These are phyloP conservation scores for Euschistus heros DNA, from an alignment of 1,140 invertebrate genomes.

Conservation along the genomic window DNA sequence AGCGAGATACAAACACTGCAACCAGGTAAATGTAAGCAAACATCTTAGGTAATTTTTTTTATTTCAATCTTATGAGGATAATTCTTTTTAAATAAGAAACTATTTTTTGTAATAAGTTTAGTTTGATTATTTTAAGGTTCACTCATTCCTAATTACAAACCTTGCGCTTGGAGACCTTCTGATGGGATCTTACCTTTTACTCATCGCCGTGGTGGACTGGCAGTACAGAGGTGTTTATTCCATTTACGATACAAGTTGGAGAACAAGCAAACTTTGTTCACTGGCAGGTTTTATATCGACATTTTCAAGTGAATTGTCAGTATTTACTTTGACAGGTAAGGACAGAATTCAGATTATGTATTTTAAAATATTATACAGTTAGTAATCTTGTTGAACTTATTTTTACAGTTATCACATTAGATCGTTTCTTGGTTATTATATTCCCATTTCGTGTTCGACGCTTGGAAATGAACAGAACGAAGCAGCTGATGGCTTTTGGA, in stretches of 20 bases:
- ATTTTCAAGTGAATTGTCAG: constrained; percentile 44
- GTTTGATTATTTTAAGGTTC: constrained; percentile 36
- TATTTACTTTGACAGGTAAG: constrained; percentile 41
- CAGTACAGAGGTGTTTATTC: constrained; percentile 44
- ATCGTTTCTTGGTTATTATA: constrained; percentile 45
- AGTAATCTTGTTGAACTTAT: not conserved
- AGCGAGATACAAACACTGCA: constrained; percentile 32
- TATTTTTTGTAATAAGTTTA: not conserved
- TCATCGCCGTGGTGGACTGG: constrained; percentile 43
- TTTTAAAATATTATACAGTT: too few species aligned
- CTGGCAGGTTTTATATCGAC: constrained; percentile 47
- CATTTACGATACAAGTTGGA: constrained; percentile 41
- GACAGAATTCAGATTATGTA: not conserved
- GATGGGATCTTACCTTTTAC: constrained; percentile 45
- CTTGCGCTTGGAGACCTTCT: constrained; percentile 43
- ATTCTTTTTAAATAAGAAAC: not conserved
- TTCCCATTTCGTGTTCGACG: constrained; percentile 41
- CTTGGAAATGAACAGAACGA: constrained; percentile 38
- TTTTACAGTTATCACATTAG: constrained; percentile 41
- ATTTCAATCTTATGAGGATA: not conserved
- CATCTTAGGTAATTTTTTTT: not conserved
- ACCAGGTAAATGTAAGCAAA: constrained; percentile 31
- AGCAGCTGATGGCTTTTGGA: constrained; percentile 38
- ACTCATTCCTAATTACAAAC: constrained; percentile 47
- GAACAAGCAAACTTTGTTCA: constrained; percentile 41